Evolutionary conservation across 2,113 vertebrate species (phyloP), one percentile per base, ranked within the genome.

Genomic region (Lutjanus erythropterus): DNA sequence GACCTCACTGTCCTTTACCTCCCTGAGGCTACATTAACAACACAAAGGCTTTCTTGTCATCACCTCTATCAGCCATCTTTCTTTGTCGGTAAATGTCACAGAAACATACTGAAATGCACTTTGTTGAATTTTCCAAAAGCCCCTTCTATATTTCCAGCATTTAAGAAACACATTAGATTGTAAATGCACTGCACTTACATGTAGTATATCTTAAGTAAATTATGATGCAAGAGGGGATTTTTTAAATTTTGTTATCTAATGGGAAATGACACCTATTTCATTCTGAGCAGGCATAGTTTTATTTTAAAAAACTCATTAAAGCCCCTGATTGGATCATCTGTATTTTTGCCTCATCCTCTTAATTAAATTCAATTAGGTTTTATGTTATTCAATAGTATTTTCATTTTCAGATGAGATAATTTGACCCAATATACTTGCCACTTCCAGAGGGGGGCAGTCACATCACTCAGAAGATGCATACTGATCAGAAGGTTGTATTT

Each of bases 401-500:
- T 68, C 59, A 76, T 50, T 56, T 62, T 53, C 25, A 75, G 8
- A n/a, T 14, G 33, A 71, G 59, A 35, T 55, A 59, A 75, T 35
- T 29, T 19, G 21, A 78, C 18, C 4, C 29, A 52, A 50, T 81
- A 39, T 66, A 76, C 62, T 39, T 47, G 18, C 69, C 39, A 14
- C 31, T 23, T 62, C 72, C 85, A 88, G 79, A 49, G 58, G 85
- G 77, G 73, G 81, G 88, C 80, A 90, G 82, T 79, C 78, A 83
- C 35, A 12, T 27, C 29, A 62, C 58, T 80, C 9, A 46, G 27
- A 9, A n/a, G 33, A 39, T 64, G 65, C 16, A 73, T 60, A 67
- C 42, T 53, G 29, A 55, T 53, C 25, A 23, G 2, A 73, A 50
- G 55, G 62, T 56, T 23, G 25, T 9, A 53, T 65, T 47, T 71